Base-by-base conservation (phyloP, 2,113 vertebrate genomes). In the Brienomyrus longianalis region DNA sequence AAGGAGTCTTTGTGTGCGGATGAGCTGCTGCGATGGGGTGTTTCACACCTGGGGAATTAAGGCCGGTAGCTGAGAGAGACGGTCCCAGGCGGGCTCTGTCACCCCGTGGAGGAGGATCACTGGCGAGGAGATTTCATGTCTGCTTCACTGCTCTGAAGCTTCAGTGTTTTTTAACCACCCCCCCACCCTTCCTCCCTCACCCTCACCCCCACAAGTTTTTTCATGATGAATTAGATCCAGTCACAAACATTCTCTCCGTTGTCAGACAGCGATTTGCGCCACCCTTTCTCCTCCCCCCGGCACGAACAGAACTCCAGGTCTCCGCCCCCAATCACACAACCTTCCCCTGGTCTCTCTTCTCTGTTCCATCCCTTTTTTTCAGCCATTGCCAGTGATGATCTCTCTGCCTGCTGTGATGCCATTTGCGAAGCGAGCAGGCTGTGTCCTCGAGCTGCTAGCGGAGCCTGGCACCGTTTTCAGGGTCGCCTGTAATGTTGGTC, bases 231-330 rank as follows among this genome's bases (percentile, higher is more conserved):
- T 45, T 23, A 47, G 23, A 43, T 17, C 80, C 56, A 11, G 59
- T 35, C 35, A 89, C 59, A 62, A 92, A 83, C 23, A 27, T 27
- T 11, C 62, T 27, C 59, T 62, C 62, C 9, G n/a, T 94, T 94
- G 95, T 94, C 92, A 91, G 90, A 94, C 93, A 94, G 94, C 95
- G 94, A 92, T 94, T 95, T 94, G 95, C 93, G 90, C 93, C 91
- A 91, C 94, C 62, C 93, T 92, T 93, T 95, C 95, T 93, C 97
- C 96, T 95, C 97, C 97, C 93, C 93, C 93, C 93, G 92, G 93
- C 94, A 95, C 95, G 96, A 95, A 93, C 95, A 93, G 94, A 95
- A 95, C 93, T 94, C 93, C 95, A 95, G 94, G 95, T 95, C 91
- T 84, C 89, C 91, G 89, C 89, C 52, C 86, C 84, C 77, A 86